Percentiles rank a stretch among this genome's conserved stretches.
Evolutionary conservation across 2,113 vertebrate genomes (phyloP).

Genomic region (Ginglymostoma cirratum): DNA sequence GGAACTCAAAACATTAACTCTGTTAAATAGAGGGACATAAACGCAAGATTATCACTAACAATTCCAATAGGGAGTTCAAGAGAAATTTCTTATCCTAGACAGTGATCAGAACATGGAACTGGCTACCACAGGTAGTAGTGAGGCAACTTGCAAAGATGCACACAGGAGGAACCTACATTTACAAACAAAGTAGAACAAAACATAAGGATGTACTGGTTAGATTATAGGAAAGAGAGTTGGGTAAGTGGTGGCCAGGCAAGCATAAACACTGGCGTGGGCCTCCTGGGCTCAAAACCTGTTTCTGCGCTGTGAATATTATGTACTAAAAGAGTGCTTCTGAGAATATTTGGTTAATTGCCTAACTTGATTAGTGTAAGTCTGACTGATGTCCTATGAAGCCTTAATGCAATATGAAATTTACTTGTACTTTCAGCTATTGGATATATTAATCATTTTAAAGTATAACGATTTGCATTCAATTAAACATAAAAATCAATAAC

Average conservation of each 20-base stretch:
- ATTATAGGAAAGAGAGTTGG: not conserved
- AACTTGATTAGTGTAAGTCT: not conserved
- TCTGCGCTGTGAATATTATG: not conserved
- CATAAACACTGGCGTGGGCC: not conserved
- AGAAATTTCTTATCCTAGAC: not conserved
- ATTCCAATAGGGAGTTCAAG: not conserved
- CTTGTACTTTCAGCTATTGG: not conserved
- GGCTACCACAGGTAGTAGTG: not conserved
- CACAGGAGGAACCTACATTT: not conserved
- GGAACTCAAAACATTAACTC: no score
- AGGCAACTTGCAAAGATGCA: not conserved
- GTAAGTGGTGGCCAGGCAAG: not conserved
- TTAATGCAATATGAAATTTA: not conserved
- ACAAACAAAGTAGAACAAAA: not conserved
- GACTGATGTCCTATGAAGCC: not conserved
- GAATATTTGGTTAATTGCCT: conserved; percentile 5
- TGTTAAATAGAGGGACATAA: not conserved
- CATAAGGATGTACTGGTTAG: not conserved
- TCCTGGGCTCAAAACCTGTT: not conserved
- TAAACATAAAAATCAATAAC: not conserved
- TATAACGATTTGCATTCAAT: not conserved
- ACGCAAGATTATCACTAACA: not conserved
- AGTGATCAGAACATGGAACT: not conserved
- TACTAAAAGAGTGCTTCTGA: not conserved
- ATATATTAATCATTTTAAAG: not conserved